Conservation (phyloP, 1,140 invertebrate genomes). For the Seison nebaliae region DNA sequence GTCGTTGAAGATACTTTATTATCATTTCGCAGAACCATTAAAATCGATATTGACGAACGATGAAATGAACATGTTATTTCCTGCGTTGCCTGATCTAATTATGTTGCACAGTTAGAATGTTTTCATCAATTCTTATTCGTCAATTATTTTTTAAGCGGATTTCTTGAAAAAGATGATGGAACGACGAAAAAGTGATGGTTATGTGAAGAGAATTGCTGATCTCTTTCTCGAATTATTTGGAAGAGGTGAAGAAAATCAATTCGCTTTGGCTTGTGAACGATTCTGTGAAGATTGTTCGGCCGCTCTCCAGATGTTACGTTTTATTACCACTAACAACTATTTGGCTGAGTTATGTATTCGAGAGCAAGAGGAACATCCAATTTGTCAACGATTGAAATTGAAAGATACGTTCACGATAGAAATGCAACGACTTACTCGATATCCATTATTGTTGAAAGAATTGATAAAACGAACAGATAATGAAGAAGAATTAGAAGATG, state of each 20-base stretch:
- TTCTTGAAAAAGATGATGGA: conserved; percentile 9
- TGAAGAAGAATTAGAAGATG: no score
- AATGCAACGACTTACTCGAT: conserved; percentile 9
- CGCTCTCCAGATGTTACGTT: conserved; percentile 3
- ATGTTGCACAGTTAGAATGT: conserved; percentile 7
- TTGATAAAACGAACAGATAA: no score
- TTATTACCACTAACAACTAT: not conserved
- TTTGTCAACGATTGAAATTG: conserved; percentile 9
- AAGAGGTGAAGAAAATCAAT: conserved; percentile 5
- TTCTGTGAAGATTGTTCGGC: conserved; percentile 11
- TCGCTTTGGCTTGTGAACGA: conserved; percentile 8
- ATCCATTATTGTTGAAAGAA: conserved; percentile 9
- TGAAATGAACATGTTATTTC: conserved; percentile 9
- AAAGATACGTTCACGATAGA: conserved; percentile 11
- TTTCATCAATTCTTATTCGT: not conserved
- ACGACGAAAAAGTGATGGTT: conserved; percentile 6
- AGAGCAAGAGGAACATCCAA: conserved; percentile 5
- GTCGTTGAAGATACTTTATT: conserved; percentile 11
- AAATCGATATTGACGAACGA: conserved; percentile 1
- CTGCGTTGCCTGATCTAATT: conserved; percentile 7
- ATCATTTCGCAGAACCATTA: conserved; percentile 5
- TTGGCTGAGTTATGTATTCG: not conserved
- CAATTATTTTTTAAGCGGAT: conserved; percentile 4
- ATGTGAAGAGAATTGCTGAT: conserved; percentile 1
- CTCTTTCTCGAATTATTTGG: conserved; percentile 6